Conservation (phyloP, 2,888 invertebrate genomes). For the Plebejus anna region DNA sequence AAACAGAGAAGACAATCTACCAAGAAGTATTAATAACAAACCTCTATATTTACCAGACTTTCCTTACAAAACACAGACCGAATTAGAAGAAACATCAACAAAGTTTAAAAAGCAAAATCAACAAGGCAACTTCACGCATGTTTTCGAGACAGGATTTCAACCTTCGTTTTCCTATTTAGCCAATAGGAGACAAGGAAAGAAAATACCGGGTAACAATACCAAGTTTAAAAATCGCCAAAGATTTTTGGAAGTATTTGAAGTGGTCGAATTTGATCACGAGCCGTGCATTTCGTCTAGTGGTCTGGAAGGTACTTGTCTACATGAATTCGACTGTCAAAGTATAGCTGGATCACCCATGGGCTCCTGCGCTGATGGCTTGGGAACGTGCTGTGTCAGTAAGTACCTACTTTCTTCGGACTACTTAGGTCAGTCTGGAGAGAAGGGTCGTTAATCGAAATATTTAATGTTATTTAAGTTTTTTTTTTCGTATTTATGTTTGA, state of each 20-base stretch:
- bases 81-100: background rate
- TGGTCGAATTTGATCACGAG: slow-evolving; percentile 84
- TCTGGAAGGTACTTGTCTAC: slow-evolving; percentile 85
- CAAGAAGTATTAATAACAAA: background rate
- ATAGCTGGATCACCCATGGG: slow-evolving; percentile 82
- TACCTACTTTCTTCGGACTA: slow-evolving; percentile 42
- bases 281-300: slow-evolving; percentile 78
- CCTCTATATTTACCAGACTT: background rate
- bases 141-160: background rate
- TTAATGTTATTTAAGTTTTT: too few species aligned
- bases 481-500: too few species aligned
- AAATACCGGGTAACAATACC: slow-evolving; percentile 14
- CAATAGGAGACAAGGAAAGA: background rate
- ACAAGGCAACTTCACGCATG: background rate
- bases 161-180: background rate
- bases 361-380: slow-evolving; percentile 86
- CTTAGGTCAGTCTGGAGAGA: too few species aligned
- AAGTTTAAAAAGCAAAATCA: background rate
- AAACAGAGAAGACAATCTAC: background rate
- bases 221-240: slow-evolving; percentile 36
- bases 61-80: background rate
- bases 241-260: slow-evolving; percentile 85
- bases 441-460: too few species aligned
- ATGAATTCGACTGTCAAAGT: slow-evolving; percentile 82
- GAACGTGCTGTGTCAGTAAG: slow-evolving; percentile 88